phyloP scores from a whole-genome alignment of 2,888 invertebrate genomes.

The Drosophila affinis region DNA sequence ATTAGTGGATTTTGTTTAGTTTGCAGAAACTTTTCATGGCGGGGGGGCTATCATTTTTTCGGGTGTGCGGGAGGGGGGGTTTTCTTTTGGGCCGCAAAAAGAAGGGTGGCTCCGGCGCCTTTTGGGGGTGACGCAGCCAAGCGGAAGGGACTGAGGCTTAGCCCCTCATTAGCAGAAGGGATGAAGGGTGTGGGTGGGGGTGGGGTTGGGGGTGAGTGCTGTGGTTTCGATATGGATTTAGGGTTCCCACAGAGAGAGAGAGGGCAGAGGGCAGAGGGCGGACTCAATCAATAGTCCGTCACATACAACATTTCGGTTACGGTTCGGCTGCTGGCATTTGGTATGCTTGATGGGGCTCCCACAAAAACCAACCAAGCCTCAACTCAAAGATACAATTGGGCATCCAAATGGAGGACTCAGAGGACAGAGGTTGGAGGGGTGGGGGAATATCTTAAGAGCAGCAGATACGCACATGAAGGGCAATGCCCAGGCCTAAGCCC shows the following conservation, averaged over 20 bases:
- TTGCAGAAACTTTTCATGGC: constrained; percentile 50
- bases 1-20: constrained; percentile 64
- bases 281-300: constrained; percentile 34
- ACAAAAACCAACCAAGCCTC: constrained; percentile 11
- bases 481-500: not conserved
- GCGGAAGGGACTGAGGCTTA: constrained; percentile 58
- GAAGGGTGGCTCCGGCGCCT: constrained; percentile 28
- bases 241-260: constrained; percentile 9
- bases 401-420: not conserved
- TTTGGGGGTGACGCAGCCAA: constrained; percentile 53
- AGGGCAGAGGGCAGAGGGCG: not conserved
- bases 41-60: constrained; percentile 20
- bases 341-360: constrained; percentile 28
- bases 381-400: constrained; percentile 11
- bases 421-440: no score
- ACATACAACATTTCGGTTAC: constrained; percentile 40
- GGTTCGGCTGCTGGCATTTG: constrained; percentile 30
- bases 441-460: not conserved
- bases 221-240: constrained; percentile 29
- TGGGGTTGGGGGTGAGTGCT: not conserved
- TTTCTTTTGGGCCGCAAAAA: constrained; percentile 31
- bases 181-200: not conserved
- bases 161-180: constrained; percentile 41
- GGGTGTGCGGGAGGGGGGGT: constrained; percentile 27
- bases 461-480: not conserved